These are phyloP conservation scores for Watsonalla binaria DNA, from an alignment of 2,888 invertebrate species.

Conservation along the genomic window DNA sequence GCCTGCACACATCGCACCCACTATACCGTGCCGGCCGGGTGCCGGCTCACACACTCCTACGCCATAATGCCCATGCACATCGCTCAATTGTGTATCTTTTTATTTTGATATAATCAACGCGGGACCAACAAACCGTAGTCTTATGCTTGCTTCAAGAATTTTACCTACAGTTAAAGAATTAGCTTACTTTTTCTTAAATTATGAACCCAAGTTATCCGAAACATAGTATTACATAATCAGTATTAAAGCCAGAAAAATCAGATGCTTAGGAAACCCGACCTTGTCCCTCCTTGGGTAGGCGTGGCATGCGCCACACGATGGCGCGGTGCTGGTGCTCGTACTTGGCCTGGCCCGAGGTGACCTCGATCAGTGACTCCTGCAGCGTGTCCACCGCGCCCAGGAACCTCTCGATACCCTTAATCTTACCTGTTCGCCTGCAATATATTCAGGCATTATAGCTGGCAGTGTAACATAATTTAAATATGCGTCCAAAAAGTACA, in stretches of 20 bases:
- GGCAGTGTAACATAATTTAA: neutral
- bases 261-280: conserved; percentile 72
- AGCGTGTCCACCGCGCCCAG: conserved; percentile 94
- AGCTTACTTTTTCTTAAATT: no score
- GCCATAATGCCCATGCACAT: no score
- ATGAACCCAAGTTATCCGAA: no score
- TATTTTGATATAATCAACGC: no score
- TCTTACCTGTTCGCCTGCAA: conserved; percentile 88
- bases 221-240: neutral
- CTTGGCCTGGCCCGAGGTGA: conserved; percentile 97
- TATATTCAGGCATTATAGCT: neutral
- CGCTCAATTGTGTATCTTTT: no score
- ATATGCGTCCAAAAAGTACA: neutral
- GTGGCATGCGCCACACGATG: conserved; percentile 98
- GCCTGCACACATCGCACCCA: conserved; percentile 75
- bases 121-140: no score
- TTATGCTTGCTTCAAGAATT: no score
- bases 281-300: conserved; percentile 99
- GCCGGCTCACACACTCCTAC: neutral
- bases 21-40: neutral
- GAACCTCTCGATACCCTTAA: conserved; percentile 94
- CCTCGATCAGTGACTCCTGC: conserved; percentile 95
- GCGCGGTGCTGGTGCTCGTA: conserved; percentile 99
- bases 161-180: no score
- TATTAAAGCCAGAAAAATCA: no score